Percentiles rank a stretch among this genome's conserved stretches.
These are phyloP conservation scores for Anorthoa munda DNA, from an alignment of 2,888 invertebrate genomes.

Conservation along the genomic window DNA sequence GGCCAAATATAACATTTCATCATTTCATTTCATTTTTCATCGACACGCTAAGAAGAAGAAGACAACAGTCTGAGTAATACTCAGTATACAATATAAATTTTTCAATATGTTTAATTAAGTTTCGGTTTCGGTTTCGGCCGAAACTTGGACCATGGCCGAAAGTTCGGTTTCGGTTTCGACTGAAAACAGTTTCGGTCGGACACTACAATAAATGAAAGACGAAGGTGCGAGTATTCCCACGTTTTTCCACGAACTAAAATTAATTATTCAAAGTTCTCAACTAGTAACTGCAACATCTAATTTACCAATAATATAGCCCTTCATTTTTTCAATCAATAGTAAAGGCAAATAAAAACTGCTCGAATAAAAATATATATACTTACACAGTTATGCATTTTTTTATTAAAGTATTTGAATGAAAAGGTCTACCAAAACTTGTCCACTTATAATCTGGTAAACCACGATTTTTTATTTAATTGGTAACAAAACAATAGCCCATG, in stretches of 20 bases:
- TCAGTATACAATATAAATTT: too few relatives aligned
- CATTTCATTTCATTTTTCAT: too few relatives aligned
- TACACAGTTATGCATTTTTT: background rate
- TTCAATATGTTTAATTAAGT: too few relatives aligned
- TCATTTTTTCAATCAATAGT: conserved; percentile 1
- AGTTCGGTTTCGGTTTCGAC: too few relatives aligned
- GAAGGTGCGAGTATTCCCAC: conserved; percentile 47
- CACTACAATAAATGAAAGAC: background rate
- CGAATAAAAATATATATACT: background rate
- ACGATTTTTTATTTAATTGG: too few relatives aligned
- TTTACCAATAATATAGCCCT: conserved; percentile 8
- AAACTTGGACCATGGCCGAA: too few relatives aligned
- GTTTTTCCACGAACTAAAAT: conserved; percentile 21
- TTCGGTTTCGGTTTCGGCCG: too few relatives aligned
- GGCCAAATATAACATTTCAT: too few relatives aligned
- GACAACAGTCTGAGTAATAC: too few relatives aligned
- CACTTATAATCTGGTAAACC: background rate
- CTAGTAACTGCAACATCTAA: conserved; percentile 24
- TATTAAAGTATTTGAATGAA: background rate
- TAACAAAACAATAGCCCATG: background rate
- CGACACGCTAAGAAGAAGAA: too few relatives aligned
- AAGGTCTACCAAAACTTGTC: background rate
- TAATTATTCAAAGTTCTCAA: conserved; percentile 33
- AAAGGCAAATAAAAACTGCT: background rate
- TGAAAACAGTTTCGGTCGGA: too few relatives aligned